These are phyloP conservation scores for Tautogolabrus adspersus DNA, from an alignment of 2,113 vertebrate species.

Conservation along the genomic window DNA sequence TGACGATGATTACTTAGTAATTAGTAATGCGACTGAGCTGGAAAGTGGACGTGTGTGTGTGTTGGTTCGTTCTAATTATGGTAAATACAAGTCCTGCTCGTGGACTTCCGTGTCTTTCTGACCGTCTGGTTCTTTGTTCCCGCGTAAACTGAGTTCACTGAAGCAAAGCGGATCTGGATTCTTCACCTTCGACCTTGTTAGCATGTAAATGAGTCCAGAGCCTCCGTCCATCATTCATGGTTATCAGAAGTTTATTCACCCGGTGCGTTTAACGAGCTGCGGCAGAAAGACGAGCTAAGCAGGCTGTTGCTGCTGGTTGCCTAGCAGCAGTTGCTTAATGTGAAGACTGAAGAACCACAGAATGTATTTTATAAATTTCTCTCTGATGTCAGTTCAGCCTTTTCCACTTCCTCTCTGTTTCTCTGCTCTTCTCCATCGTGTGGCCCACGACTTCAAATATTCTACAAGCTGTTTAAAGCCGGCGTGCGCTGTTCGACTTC, in stretches of 20 bases:
- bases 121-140: too few species aligned
- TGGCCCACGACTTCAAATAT: too few species aligned
- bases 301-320: slow-evolving; percentile 17
- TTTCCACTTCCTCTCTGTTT: slow-evolving; percentile 5
- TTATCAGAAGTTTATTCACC: slow-evolving; percentile 41
- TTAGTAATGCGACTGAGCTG: too few species aligned
- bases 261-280: slow-evolving; percentile 35
- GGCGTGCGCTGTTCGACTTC: too few species aligned
- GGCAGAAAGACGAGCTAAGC: not conserved
- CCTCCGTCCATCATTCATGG: slow-evolving; percentile 34
- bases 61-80: too few species aligned
- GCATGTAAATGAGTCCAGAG: slow-evolving; percentile 45
- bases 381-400: not conserved
- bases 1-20: too few species aligned
- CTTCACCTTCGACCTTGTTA: slow-evolving; percentile 2
- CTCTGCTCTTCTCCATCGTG: too few species aligned
- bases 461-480: too few species aligned
- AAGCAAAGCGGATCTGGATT: slow-evolving; percentile 37
- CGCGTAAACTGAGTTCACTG: not conserved
- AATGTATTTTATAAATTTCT: not conserved
- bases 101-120: too few species aligned
- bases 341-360: not conserved
- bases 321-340: slow-evolving; percentile 13
- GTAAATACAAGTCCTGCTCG: too few species aligned
- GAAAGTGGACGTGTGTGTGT: too few species aligned